phyloP scores from a whole-genome alignment of 2,888 invertebrate species.

The Cheilosia vulpina region DNA sequence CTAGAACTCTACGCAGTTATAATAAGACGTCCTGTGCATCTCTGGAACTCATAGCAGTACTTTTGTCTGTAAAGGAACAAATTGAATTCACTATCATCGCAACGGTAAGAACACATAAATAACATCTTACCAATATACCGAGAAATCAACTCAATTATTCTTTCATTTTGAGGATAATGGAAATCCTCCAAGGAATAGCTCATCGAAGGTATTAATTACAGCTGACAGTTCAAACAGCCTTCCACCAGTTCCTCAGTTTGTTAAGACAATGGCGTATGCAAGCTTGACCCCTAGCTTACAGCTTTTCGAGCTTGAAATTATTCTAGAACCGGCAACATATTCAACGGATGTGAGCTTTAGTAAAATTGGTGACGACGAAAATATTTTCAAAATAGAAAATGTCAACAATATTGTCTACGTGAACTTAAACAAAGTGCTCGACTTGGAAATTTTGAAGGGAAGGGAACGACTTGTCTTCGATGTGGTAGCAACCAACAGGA shows the following conservation, averaged over 20 bases:
- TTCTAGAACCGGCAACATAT: constrained; percentile 71
- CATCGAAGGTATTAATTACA: constrained; percentile 72
- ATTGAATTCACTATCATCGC: constrained; percentile 77
- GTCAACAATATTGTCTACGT: constrained; percentile 61
- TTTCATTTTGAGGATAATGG: constrained; percentile 76
- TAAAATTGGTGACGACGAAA: constrained; percentile 45
- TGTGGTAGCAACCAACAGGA: constrained; percentile 70
- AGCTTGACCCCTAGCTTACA: constrained; percentile 43
- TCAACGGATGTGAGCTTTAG: constrained; percentile 69
- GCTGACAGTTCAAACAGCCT: constrained; percentile 72
- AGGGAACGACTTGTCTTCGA: constrained; percentile 65
- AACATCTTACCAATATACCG: neutral
- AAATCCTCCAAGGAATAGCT: constrained; percentile 66
- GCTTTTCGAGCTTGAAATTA: constrained; percentile 61
- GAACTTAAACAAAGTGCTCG: constrained; percentile 33
- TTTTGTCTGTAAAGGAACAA: constrained; percentile 71
- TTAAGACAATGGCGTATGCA: constrained; percentile 55
- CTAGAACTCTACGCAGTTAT: constrained; percentile 60
- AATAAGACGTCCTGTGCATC: constrained; percentile 75
- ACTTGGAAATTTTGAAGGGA: constrained; percentile 58
- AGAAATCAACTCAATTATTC: neutral
- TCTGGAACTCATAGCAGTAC: constrained; percentile 73
- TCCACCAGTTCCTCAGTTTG: constrained; percentile 75
- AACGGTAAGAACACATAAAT: constrained; percentile 70
- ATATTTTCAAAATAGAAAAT: constrained; percentile 71